Evolutionary conservation across 2,888 invertebrate species (phyloP).

Genomic region (Nephrotoma flavescens): DNA sequence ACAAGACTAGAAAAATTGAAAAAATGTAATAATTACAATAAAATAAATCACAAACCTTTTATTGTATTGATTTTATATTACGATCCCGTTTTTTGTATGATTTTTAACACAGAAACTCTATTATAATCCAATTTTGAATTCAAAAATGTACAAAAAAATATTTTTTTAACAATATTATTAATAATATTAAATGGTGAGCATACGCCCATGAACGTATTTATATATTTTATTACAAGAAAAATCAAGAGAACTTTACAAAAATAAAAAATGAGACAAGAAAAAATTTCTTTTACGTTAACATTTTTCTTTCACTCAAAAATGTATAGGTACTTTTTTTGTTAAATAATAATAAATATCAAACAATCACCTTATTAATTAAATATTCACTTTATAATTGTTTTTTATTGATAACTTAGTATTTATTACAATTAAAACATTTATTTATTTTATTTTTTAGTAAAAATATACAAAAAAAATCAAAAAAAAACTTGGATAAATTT

Average conservation of each 20-base stretch:
- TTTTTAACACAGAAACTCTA: not conserved
- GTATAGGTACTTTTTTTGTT: not conserved
- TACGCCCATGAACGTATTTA: slow-evolving; percentile 5
- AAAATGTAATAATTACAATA: not conserved
- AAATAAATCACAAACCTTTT: not conserved
- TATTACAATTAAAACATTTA: not conserved
- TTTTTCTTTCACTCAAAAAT: not conserved
- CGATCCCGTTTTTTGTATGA: not conserved
- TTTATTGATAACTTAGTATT: not conserved
- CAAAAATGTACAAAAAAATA: not conserved
- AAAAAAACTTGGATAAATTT: not conserved
- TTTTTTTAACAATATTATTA: not conserved
- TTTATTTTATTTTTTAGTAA: not conserved
- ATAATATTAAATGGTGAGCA: not conserved
- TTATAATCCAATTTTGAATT: not conserved
- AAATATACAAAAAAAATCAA: not conserved
- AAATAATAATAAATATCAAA: not conserved
- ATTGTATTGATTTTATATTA: not conserved
- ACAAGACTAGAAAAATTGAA: not conserved
- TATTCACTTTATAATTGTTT: not conserved
- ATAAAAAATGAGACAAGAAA: not conserved
- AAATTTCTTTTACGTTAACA: slow-evolving; percentile 1
- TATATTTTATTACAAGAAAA: not conserved
- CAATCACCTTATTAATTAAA: not conserved
- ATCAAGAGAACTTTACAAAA: not conserved